phyloP scores from a whole-genome alignment of 2,797 vertebrate genomes.

The Lateolabrax maculatus region DNA sequence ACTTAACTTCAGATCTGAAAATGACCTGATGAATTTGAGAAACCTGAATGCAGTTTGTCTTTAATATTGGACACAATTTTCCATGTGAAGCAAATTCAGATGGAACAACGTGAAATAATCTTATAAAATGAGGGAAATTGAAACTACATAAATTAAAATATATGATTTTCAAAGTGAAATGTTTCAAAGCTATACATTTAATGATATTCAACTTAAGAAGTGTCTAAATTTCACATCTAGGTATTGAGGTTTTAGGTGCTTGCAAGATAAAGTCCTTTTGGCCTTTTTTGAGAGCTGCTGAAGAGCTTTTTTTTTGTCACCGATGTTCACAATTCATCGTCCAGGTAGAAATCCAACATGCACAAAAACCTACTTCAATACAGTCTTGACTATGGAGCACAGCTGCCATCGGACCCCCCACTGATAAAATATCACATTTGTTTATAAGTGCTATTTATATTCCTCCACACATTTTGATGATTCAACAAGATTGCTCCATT shows the following conservation, averaged over 20 bases:
- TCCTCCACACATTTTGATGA: constrained; percentile 26
- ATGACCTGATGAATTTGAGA: not conserved
- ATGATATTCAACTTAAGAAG: not conserved
- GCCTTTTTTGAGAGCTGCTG: not conserved
- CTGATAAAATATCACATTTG: constrained; percentile 32
- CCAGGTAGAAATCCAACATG: too few species aligned
- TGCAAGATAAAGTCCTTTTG: not conserved
- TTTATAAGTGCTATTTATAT: constrained; percentile 15
- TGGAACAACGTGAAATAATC: not conserved
- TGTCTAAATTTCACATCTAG: not conserved
- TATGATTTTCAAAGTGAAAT: too few species aligned
- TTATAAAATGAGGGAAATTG: not conserved
- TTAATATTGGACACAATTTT: not conserved
- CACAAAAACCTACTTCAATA: not conserved
- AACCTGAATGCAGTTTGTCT: not conserved
- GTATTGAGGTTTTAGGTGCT: not conserved
- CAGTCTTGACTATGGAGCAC: not conserved
- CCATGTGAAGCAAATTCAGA: too few species aligned
- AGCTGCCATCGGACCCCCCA: constrained; percentile 10
- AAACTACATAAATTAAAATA: not conserved
- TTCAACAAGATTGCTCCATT: not conserved
- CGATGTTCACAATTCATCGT: not conserved
- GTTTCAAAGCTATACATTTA: not conserved
- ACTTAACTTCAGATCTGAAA: not conserved
- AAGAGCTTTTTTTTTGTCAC: not conserved